phyloP scores from a whole-genome alignment of 2,888 invertebrate genomes.

The Agonum fuliginosum region DNA sequence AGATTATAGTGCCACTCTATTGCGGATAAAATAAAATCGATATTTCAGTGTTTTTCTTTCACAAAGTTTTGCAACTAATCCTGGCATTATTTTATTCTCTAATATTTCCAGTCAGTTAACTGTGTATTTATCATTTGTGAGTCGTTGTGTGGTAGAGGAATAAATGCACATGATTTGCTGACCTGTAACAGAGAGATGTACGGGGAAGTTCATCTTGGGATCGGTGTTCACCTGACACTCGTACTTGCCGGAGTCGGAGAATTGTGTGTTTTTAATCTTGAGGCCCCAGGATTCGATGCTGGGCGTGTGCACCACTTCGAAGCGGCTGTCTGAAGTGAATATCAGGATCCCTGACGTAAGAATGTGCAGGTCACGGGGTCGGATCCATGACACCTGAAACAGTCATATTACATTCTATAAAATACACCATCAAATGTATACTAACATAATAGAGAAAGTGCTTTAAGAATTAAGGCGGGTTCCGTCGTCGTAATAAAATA shows the following conservation, averaged over 20 bases:
- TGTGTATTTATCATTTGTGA: too few species aligned
- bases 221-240: constrained; percentile 86
- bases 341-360: constrained; percentile 79
- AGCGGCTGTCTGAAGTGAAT: constrained; percentile 82
- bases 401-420: neutral
- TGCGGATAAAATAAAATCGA: constrained; percentile 6
- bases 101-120: neutral
- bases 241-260: constrained; percentile 80
- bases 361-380: constrained; percentile 82
- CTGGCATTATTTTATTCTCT: neutral
- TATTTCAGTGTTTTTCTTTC: constrained; percentile 14
- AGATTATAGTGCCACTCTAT: neutral
- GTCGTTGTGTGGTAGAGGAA: too few species aligned
- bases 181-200: constrained; percentile 80
- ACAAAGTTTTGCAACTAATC: constrained; percentile 3
- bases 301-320: constrained; percentile 75
- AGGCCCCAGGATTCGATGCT: constrained; percentile 78
- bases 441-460: too few species aligned
- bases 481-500: too few species aligned
- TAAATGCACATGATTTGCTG: too few species aligned
- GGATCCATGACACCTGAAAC: constrained; percentile 84
- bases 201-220: constrained; percentile 82
- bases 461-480: too few species aligned
- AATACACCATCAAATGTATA: neutral
- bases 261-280: constrained; percentile 77